These are phyloP conservation scores for Bilobella aurantiaca DNA, from an alignment of 1,140 invertebrate genomes.

Conservation along the genomic window DNA sequence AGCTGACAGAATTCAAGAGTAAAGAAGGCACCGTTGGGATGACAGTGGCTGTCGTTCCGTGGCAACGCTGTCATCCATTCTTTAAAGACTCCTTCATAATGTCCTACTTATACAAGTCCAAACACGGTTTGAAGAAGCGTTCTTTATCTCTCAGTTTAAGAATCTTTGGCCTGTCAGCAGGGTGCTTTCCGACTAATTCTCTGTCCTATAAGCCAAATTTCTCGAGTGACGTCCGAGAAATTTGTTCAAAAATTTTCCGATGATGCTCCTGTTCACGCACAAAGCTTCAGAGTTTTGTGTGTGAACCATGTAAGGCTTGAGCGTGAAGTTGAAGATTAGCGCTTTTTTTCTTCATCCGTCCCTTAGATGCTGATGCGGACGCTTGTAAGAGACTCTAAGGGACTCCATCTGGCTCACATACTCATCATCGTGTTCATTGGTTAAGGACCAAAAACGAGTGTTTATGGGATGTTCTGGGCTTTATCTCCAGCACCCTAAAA, in stretches of 20 bases:
- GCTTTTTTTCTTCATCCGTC: too few species aligned
- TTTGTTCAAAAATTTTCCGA: too few species aligned
- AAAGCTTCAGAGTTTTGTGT: too few species aligned
- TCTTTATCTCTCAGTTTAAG: neutral
- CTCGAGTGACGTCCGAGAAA: too few species aligned
- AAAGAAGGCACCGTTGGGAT: neutral
- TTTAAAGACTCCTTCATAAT: too few species aligned
- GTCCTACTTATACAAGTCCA: too few species aligned
- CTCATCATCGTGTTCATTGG: neutral
- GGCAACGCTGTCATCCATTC: neutral
- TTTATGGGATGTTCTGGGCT: neutral
- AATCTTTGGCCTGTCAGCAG: conserved; percentile 1
- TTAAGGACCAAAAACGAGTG: neutral
- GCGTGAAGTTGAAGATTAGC: too few species aligned
- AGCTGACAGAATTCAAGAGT: neutral
- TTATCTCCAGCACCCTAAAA: neutral
- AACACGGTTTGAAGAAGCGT: neutral
- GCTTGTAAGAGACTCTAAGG: neutral
- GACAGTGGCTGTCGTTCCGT: neutral
- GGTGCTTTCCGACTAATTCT: conserved; percentile 5
- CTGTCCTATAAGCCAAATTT: too few species aligned
- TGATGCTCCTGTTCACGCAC: too few species aligned
- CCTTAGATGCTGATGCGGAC: neutral
- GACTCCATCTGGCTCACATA: conserved; percentile 3
- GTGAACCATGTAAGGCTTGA: too few species aligned